Evolutionary conservation across 2,888 invertebrate species (phyloP).

Genomic region (Polydrusus pterygomalis): DNA sequence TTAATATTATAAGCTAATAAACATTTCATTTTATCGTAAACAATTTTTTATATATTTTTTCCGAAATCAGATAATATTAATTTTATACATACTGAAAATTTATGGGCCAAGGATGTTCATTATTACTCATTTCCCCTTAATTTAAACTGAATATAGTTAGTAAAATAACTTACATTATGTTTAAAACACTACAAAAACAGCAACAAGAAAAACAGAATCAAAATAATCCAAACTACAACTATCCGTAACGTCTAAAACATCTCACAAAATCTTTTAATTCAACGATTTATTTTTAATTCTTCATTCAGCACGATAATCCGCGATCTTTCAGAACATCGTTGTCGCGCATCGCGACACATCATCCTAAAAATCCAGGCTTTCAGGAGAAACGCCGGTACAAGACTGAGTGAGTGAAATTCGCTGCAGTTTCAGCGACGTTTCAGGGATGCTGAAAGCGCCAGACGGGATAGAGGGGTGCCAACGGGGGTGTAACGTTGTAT

Average conservation of each 20-base stretch:
- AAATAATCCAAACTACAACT: not conserved
- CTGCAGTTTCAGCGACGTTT: slow-evolving; percentile 35
- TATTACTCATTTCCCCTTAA: no score
- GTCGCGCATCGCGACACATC: slow-evolving; percentile 27
- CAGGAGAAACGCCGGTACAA: slow-evolving; percentile 29
- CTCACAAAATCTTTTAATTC: slow-evolving; percentile 1
- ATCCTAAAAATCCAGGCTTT: slow-evolving; percentile 13
- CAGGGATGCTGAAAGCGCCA: slow-evolving; percentile 44
- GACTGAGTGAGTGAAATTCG: slow-evolving; percentile 38
- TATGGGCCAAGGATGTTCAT: no score
- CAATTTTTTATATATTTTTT: no score
- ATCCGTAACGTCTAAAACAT: not conserved
- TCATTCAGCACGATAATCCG: slow-evolving; percentile 7
- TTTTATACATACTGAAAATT: no score
- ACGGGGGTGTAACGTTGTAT: slow-evolving; percentile 24
- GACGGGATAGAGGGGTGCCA: slow-evolving; percentile 37
- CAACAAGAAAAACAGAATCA: not conserved
- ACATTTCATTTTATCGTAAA: no score
- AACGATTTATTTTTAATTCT: slow-evolving; percentile 6
- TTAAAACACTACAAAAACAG: not conserved
- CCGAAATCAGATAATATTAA: no score
- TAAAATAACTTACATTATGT: slow-evolving; percentile 7
- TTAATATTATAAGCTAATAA: no score
- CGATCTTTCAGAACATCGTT: slow-evolving; percentile 10
- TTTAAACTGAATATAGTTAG: no score